A percentile compares a stretch with the other conserved stretches of the same genome.
These are phyloP conservation scores for Indri indri DNA, from an alignment of 2,113 vertebrate species.

Conservation along the genomic window DNA sequence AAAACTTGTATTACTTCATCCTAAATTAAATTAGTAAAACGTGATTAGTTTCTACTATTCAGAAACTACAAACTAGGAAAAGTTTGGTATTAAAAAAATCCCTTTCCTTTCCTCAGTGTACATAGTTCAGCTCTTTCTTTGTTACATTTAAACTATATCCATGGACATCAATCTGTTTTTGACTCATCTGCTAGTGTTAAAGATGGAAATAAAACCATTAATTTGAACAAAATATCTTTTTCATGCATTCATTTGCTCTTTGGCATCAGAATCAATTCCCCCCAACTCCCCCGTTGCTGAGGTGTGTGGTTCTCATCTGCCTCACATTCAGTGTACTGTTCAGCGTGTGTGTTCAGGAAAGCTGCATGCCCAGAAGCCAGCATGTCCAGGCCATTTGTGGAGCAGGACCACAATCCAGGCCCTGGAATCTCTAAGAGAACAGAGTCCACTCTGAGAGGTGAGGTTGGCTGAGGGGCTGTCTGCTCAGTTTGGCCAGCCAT, in stretches of 20 bases:
- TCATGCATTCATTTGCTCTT: not conserved
- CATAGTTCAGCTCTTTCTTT: slow-evolving; percentile 79
- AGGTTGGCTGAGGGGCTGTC: not conserved
- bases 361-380: not conserved
- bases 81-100: slow-evolving; percentile 59
- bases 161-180: slow-evolving; percentile 69
- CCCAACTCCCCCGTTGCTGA: too few relatives aligned
- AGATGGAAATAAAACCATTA: slow-evolving; percentile 80
- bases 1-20: slow-evolving; percentile 26
- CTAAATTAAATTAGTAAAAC: slow-evolving; percentile 33
- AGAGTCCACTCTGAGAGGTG: not conserved
- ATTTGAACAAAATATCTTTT: slow-evolving; percentile 42
- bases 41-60: slow-evolving; percentile 62
- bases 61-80: slow-evolving; percentile 65
- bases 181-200: slow-evolving; percentile 77
- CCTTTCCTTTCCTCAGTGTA: slow-evolving; percentile 73
- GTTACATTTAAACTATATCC: slow-evolving; percentile 79
- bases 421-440: accelerated
- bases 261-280: not conserved
- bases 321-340: accelerated
- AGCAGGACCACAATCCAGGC: accelerated
- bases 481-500: not conserved
- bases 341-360: accelerated
- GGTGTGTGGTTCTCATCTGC: not conserved
- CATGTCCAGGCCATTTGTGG: not conserved